Percentiles rank a stretch among this genome's conserved stretches.
Conservation (phyloP, 1,140 invertebrate species). For the Drosophila sp. region DNA sequence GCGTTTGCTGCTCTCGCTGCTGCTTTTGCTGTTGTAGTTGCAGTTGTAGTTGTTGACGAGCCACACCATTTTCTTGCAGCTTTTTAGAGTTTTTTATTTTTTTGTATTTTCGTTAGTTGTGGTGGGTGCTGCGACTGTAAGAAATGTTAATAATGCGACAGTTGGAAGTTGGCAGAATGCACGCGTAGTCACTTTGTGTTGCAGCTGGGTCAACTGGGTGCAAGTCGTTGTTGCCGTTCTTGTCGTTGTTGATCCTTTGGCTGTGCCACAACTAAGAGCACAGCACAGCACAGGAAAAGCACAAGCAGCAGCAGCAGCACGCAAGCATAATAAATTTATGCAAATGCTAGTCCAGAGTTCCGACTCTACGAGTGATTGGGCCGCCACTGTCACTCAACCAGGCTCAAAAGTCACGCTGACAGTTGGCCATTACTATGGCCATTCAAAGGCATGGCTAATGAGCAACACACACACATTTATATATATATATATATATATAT, state of each 20-base stretch:
- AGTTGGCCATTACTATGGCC: conserved; percentile 27
- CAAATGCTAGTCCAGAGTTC: conserved; percentile 52
- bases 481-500: neutral
- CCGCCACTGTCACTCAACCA: conserved; percentile 51
- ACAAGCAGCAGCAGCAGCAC: conserved; percentile 38
- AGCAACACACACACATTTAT: conserved; percentile 50
- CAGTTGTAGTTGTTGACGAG: conserved; percentile 27
- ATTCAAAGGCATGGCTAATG: conserved; percentile 69
- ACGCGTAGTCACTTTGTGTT: conserved; percentile 65
- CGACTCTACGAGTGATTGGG: conserved; percentile 42
- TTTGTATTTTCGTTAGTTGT: conserved; percentile 18
- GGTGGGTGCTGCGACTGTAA: conserved; percentile 49
- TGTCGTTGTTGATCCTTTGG: conserved; percentile 49
- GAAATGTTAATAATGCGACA: conserved; percentile 80
- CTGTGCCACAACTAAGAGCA: conserved; percentile 23
- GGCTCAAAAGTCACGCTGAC: conserved; percentile 55
- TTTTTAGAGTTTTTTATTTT: conserved; percentile 20
- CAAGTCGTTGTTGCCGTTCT: neutral
- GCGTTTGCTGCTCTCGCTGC: conserved; percentile 47
- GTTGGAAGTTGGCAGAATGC: conserved; percentile 43
- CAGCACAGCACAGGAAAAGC: conserved; percentile 31
- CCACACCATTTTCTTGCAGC: conserved; percentile 69
- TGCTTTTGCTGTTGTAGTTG: conserved; percentile 11
- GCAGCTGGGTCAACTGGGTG: conserved; percentile 27
- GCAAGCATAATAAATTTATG: conserved; percentile 72